Conservation (phyloP, 2,797 vertebrate species). For the Odontamblyopus lacepedii region DNA sequence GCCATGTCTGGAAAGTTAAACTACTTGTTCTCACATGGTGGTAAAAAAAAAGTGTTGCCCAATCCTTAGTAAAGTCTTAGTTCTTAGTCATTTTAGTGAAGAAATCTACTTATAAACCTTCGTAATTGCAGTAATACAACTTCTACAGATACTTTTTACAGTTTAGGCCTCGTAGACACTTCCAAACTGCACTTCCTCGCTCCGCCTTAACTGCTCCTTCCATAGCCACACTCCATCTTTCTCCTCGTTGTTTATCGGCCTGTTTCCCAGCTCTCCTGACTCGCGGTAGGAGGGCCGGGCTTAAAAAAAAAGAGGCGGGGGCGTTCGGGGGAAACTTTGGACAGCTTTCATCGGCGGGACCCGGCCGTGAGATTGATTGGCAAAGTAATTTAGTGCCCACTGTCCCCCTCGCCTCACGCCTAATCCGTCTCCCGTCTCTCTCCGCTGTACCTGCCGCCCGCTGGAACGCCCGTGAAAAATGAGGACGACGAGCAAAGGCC, state of each 20-base stretch:
- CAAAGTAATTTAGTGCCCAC: conserved; percentile 80
- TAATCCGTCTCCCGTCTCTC: conserved; percentile 49
- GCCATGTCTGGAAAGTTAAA: no score
- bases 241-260: conserved; percentile 68
- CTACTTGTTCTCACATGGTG: no score
- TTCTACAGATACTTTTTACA: not conserved
- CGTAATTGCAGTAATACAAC: no score
- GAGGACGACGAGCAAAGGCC: conserved; percentile 4
- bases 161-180: not conserved
- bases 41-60: no score
- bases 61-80: no score
- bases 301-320: not conserved
- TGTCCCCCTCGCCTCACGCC: conserved; percentile 51
- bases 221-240: conserved; percentile 68
- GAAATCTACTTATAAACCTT: no score
- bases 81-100: no score
- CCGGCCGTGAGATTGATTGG: conserved; percentile 80
- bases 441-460: conserved; percentile 62
- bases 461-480: not conserved
- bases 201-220: conserved; percentile 29
- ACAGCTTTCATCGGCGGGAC: conserved; percentile 74
- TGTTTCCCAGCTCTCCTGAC: conserved; percentile 67
- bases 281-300: conserved; percentile 68
- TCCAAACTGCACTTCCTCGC: conserved; percentile 13
- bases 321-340: conserved; percentile 65